Base-by-base conservation (phyloP, 2,888 invertebrate genomes). In the Catocala sponsa region DNA sequence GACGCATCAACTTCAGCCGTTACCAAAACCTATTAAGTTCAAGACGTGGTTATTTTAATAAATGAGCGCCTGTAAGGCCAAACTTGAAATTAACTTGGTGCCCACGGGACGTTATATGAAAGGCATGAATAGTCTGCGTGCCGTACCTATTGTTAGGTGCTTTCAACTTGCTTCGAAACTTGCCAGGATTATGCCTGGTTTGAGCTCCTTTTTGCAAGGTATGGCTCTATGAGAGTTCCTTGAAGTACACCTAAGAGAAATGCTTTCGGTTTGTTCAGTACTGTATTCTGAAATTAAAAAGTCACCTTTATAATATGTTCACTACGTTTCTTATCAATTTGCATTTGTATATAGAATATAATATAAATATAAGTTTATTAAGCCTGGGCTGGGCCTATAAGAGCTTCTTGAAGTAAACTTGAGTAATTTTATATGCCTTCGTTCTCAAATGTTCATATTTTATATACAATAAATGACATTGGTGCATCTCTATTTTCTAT, bases 41-140 rank as follows among this genome's bases (percentile, higher is more conserved):
- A 88, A 89, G 91, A 90, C 81, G 87, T 85, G 87, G 83, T 83
- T 80, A 89, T 90, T 92, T 92, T 92, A 93, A 92, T 93, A 93
- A 92, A 83, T 88, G 85, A 84, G 84, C 76, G 80, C 53, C 58
- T 68, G 70, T 70, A 63, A 86, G 76, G 82, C 83, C 85, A 85
- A 93, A 93, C 91, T 94, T 92, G 87, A 89, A 92, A 94, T 93
- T 92, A 93, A 92, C 90, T 92, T 87, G 80, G 81, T 68, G 68
- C 92, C 89, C 92, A 68, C 70, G 91, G 91, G 84, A 84, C 56
- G 41, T 13, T 63, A 65, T 63, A 69, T 63, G 72, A 67, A 72
- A 70, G 74, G 76, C 70, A 80, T 84, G 85, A 83, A 84, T 83
- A 82, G 54, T 63, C 53, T 55, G 58, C 51, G n/a, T 12, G 35